A percentile compares a stretch with the other conserved stretches of the same genome.
Evolutionary conservation across 1,140 invertebrate species (phyloP).

Genomic region (Ostrea edulis): DNA sequence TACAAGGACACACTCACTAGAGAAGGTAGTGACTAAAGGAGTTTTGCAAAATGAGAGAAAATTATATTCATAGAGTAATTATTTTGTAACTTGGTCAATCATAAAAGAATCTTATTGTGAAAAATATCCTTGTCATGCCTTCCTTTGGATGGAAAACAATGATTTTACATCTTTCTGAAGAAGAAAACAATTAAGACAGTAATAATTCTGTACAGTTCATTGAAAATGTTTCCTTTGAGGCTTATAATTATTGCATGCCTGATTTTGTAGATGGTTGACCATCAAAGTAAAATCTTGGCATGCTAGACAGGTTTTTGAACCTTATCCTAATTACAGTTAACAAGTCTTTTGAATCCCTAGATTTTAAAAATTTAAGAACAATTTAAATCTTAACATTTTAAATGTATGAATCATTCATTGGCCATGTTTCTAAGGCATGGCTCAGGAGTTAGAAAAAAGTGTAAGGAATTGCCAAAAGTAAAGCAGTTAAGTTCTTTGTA

Average conservation of each 20-base stretch:
- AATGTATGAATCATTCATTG: conserved; percentile 36
- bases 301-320: neutral
- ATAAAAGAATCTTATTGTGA: neutral
- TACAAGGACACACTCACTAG: neutral
- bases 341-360: conserved; percentile 10
- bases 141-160: neutral
- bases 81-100: conserved; percentile 3
- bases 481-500: neutral
- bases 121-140: conserved; percentile 22
- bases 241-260: neutral
- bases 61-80: conserved; percentile 12
- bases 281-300: neutral
- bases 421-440: neutral
- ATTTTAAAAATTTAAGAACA: conserved; percentile 21
- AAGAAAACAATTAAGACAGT: neutral
- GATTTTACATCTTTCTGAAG: neutral
- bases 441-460: neutral
- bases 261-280: neutral
- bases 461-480: conserved; percentile 10
- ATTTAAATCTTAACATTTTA: conserved; percentile 36
- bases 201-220: neutral
- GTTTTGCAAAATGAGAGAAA: neutral
- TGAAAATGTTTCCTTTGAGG: conserved; percentile 3
- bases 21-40: neutral
- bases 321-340: conserved; percentile 35